These are phyloP conservation scores for Tolypeutes matacus DNA, from an alignment of 2,797 vertebrate species.

Conservation along the genomic window DNA sequence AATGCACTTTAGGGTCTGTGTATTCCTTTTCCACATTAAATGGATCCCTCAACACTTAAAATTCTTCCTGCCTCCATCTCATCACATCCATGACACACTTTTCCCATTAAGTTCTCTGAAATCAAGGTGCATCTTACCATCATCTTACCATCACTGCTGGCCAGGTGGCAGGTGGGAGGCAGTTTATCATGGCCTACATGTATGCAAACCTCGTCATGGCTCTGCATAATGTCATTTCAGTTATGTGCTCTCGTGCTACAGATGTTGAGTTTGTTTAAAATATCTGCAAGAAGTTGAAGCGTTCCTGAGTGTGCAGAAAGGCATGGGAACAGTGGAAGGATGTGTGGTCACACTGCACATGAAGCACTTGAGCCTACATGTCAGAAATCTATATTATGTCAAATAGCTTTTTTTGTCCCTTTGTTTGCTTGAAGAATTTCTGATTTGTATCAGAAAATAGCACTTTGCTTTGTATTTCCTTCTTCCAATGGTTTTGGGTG, in stretches of 20 bases:
- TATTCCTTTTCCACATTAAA: neutral
- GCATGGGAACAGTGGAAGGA: neutral
- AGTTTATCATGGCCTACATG: neutral
- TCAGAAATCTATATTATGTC: neutral
- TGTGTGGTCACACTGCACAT: neutral
- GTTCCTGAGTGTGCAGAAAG: neutral
- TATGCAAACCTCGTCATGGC: neutral
- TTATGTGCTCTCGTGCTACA: neutral
- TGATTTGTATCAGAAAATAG: slow-evolving; percentile 46
- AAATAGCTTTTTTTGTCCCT: slow-evolving; percentile 24
- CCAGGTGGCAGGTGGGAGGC: neutral
- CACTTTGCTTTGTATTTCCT: slow-evolving; percentile 47
- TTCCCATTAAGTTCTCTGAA: neutral
- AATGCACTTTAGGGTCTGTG: neutral
- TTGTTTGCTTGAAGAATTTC: slow-evolving; percentile 58
- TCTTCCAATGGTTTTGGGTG: neutral
- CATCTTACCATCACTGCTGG: neutral
- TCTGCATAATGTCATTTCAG: neutral
- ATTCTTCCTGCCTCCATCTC: neutral
- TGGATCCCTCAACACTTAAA: neutral
- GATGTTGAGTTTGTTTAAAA: neutral
- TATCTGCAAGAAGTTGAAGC: neutral
- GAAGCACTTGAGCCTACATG: neutral
- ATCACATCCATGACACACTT: neutral
- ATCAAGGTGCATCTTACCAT: neutral